phyloP scores from a whole-genome alignment of 1,140 invertebrate species.

The Heliothis virescens region DNA sequence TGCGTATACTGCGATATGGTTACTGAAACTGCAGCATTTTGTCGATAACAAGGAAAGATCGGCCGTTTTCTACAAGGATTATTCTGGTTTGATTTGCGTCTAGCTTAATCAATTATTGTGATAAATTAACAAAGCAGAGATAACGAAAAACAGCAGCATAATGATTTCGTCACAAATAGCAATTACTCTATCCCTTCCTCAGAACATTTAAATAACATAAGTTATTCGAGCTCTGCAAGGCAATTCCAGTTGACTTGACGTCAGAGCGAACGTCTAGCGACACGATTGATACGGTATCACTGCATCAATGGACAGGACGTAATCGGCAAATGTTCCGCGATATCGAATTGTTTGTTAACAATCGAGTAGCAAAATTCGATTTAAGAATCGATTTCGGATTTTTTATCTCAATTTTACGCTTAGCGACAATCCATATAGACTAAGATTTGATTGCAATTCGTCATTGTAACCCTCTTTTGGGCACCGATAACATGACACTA shows the following conservation, averaged over 20 bases:
- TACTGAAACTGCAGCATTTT: background rate
- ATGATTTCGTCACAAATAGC: no score
- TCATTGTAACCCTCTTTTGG: background rate
- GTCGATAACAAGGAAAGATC: background rate
- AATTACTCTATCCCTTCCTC: no score
- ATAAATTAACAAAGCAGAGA: no score
- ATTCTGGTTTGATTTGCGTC: no score
- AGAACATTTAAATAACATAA: no score
- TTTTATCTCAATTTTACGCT: background rate
- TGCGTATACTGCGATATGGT: background rate
- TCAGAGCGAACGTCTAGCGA: slow-evolving; percentile 17
- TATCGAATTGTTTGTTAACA: slow-evolving; percentile 3
- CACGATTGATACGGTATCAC: slow-evolving; percentile 19
- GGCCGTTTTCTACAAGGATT: no score
- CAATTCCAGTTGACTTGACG: background rate
- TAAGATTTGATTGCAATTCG: slow-evolving; percentile 1
- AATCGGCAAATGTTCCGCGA: background rate
- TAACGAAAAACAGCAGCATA: no score
- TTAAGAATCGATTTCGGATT: background rate
- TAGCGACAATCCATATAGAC: background rate
- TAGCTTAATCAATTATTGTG: no score
- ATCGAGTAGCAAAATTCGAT: background rate
- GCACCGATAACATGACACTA: background rate
- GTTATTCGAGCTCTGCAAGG: no score
- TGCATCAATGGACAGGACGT: slow-evolving; percentile 4